Conservation (phyloP, 2,113 vertebrate species). For the Calypte anna region DNA sequence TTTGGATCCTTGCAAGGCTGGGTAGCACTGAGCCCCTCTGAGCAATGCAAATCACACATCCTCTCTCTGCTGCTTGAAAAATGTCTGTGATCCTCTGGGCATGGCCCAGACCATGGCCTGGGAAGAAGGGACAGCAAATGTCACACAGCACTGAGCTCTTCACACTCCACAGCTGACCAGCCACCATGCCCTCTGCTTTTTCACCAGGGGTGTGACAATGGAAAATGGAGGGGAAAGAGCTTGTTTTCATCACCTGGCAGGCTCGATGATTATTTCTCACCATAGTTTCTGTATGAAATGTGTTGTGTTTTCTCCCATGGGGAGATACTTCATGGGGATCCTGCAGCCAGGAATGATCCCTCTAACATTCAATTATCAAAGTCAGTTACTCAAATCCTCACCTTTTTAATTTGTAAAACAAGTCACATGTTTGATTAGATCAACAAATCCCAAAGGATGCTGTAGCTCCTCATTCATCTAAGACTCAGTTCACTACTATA, state of each 20-base stretch:
- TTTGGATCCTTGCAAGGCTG: not conserved
- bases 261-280: not conserved
- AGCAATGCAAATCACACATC: fast-evolving
- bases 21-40: not conserved
- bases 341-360: not conserved
- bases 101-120: not conserved
- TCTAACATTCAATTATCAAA: not conserved
- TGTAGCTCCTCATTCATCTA: not conserved
- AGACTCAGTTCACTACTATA: not conserved
- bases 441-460: not conserved
- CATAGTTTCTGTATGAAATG: not conserved
- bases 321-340: not conserved
- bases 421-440: not conserved
- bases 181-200: not conserved
- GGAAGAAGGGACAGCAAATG: not conserved
- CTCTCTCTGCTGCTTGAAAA: not conserved
- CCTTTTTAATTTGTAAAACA: not conserved
- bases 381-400: not conserved
- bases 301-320: not conserved
- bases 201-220: not conserved
- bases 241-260: not conserved
- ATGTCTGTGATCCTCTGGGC: not conserved
- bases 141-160: not conserved
- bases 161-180: not conserved
- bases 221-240: fast-evolving